Evolutionary conservation across 2,113 vertebrate genomes (phyloP), one percentile per base, ranked within the genome.

Genomic region (Seriola rivoliana): DNA sequence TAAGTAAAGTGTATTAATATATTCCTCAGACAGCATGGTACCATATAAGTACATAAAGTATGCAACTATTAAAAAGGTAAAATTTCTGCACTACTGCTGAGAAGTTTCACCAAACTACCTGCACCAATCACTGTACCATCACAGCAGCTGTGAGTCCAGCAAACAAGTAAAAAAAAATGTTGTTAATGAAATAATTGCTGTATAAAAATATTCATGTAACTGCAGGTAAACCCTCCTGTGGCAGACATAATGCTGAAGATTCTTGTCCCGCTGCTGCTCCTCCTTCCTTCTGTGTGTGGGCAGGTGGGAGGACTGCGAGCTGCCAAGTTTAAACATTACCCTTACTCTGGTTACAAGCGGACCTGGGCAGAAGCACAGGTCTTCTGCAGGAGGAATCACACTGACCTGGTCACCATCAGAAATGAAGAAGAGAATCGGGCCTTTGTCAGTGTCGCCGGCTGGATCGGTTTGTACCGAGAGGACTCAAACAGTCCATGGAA

Each of bases 391-490:
- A 0, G 0, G 0, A 0, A 9, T 0, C 1, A 62, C 44, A 59
- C 42, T 3, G 84, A 86, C 50, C 65, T 91, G 69, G 11, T 82
- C 65, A 78, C 71, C 46, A 58, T 89, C 76, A 16, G 2, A 17
- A 2, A 19, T 59, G 1, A n/a, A 13, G 1, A 0, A 0, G 81
- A 87, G 3, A 80, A 74, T 9, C 0, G 0, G 12, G 0, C 0
- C 5, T 4, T 7, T 13, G 0, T 16, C 0, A 0, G 0, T 0
- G 5, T 0, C 0, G 0, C 0, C 0, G 71, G 59, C 17, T 90
- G 89, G 89, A 69, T 90, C 4, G 81, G 84, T 44, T 66, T 88
- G 19, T 54, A 80, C 75, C 29, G 48, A 44, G 23, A 79, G 2
- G 4, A 54, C 19, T 3, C 36, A 1, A 3, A 0, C 0, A 3